phyloP scores from a whole-genome alignment of 2,113 vertebrate genomes.

The Oophaga pumilio region DNA sequence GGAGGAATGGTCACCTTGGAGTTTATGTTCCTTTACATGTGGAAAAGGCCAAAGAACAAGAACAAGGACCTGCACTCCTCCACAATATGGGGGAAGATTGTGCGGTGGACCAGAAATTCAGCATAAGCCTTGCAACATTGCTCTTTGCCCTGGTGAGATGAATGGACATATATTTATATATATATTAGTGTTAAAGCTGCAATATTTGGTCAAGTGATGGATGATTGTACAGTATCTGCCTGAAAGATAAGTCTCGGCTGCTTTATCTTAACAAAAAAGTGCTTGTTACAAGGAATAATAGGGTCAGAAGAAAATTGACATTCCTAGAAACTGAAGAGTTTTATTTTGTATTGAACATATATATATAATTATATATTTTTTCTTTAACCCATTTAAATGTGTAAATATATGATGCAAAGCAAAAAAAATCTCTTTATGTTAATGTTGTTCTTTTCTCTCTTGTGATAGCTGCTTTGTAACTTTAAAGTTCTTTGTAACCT shows the following conservation, averaged over 20 bases:
- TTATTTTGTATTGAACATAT: background rate
- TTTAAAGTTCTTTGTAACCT: background rate
- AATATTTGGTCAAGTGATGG: slow-evolving; percentile 32
- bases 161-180: background rate
- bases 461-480: background rate
- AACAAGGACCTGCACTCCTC: slow-evolving; percentile 92
- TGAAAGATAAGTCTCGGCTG: background rate
- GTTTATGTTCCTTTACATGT: slow-evolving; percentile 98
- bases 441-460: background rate
- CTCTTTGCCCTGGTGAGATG: slow-evolving; percentile 92
- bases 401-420: background rate
- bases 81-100: slow-evolving; percentile 92
- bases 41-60: slow-evolving; percentile 97
- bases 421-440: background rate
- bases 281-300: slow-evolving; percentile 7
- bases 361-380: background rate
- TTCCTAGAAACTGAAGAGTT: background rate
- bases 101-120: slow-evolving; percentile 98
- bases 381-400: background rate
- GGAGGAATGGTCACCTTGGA: slow-evolving; percentile 99
- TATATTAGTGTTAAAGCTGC: background rate
- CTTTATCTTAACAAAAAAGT: slow-evolving; percentile 2
- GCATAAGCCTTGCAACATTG: slow-evolving; percentile 99
- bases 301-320: background rate
- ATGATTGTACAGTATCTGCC: slow-evolving; percentile 21